Evolutionary conservation across 2,113 vertebrate genomes (phyloP).

Genomic region (Dicaeum eximium): DNA sequence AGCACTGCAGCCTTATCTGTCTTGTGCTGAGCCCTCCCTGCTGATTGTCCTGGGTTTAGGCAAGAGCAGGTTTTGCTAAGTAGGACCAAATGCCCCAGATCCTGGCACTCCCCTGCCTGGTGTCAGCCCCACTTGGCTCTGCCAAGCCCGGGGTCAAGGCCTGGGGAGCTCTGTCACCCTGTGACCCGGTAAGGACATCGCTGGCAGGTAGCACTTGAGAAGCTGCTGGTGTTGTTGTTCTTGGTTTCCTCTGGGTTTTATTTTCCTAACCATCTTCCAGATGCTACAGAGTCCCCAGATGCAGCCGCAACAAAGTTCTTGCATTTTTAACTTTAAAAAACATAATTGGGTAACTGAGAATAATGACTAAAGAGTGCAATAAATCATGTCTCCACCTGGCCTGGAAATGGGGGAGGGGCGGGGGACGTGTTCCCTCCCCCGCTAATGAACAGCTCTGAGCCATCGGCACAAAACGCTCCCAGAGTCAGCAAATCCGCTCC

Average conservation of each 20-base stretch:
- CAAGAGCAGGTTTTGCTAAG: neutral
- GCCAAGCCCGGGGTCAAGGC: neutral
- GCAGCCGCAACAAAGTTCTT: constrained; percentile 54
- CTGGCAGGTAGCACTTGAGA: constrained; percentile 12
- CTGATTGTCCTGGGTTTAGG: neutral
- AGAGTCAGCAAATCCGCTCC: constrained; percentile 44
- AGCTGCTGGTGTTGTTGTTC: neutral
- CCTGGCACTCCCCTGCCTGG: neutral
- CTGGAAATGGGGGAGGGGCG: neutral
- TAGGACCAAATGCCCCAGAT: neutral
- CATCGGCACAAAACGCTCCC: neutral
- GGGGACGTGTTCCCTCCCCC: constrained; percentile 1
- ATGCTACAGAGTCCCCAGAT: constrained; percentile 65
- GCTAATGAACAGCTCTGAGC: constrained; percentile 6
- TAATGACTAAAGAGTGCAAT: constrained; percentile 61
- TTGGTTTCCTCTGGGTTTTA: neutral
- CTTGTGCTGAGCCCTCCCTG: neutral
- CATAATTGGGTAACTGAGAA: constrained; percentile 69
- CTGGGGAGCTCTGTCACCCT: neutral
- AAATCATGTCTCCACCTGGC: constrained; percentile 69
- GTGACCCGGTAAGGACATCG: accelerated
- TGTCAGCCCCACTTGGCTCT: neutral
- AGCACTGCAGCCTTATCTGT: neutral
- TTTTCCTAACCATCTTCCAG: constrained; percentile 53
- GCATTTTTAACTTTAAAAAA: constrained; percentile 50